Evolutionary conservation across 53 echinoderm and acorn worm species (phyloP), one percentile per base, ranked within the genome.

Genomic region (Echinometra lucunter): DNA sequence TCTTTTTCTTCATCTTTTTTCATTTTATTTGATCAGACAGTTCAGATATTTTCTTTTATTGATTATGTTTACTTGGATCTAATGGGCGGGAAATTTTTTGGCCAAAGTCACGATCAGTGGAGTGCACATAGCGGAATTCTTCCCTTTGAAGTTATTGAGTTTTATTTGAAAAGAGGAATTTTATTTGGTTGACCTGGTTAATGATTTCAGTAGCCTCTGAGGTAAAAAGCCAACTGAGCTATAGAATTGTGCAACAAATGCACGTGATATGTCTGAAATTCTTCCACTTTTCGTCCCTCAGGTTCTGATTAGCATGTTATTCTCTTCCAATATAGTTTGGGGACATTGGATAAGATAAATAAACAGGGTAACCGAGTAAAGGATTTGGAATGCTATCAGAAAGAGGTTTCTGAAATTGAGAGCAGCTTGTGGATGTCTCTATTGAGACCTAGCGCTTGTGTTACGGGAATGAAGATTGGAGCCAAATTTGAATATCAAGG

Each of bases 341-440:
- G 91, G 69, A 91, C 91, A 66, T 91, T 44, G 91, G 2, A 66
- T 45, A 91, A 91, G 69, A 91, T 91, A 91, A 91, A 91, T 67
- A 91, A 91, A 91, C 91, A 91, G 72, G 66, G 66, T 91, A 45
- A 91, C 69, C 45, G 91, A 91, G 91, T 44, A 91, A 25, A 66
- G 69, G 91, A 67, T 45, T 69, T 42, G 91, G 91, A 91, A 69
- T 69, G 70, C 60, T 17, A 57, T 57, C 13, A 34, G 32, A 72
- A 72, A 72, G 35, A 32, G 28, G 72, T 35, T 16, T 63, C 9
- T 32, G 78, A 40, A 78, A 78, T 78, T 19, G 78, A n/a, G n/a
- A n/a, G n/a, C n/a, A n/a, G n/a, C n/a, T n/a, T n/a, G n/a, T n/a
- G n/a, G n/a, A n/a, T n/a, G n/a, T n/a, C n/a, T n/a, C n/a, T n/a